Evolutionary conservation across 2,888 invertebrate genomes (phyloP).

Genomic region (Acrocera orbiculus): DNA sequence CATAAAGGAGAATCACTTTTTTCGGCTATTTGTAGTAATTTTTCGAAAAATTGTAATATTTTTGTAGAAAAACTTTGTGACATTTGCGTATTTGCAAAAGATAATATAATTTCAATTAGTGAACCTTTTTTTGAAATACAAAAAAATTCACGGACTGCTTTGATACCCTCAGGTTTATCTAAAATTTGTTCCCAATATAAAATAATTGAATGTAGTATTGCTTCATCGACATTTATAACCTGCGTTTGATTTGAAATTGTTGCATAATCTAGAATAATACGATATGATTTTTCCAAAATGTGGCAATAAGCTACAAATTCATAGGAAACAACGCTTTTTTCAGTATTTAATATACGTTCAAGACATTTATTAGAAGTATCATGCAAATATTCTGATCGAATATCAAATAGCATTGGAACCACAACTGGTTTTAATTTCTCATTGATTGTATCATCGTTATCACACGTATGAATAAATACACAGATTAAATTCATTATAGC

Average conservation of each 20-base stretch:
- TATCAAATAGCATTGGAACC: slow-evolving; percentile 54
- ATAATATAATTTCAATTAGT: slow-evolving; percentile 60
- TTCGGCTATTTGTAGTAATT: slow-evolving; percentile 46
- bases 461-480: slow-evolving; percentile 20
- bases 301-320: slow-evolving; percentile 44
- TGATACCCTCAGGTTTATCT: slow-evolving; percentile 62
- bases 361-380: slow-evolving; percentile 44
- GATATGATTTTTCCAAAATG: slow-evolving; percentile 48
- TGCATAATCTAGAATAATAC: slow-evolving; percentile 45
- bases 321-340: slow-evolving; percentile 38
- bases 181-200: slow-evolving; percentile 75
- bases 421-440: slow-evolving; percentile 22
- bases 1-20: slow-evolving; percentile 43
- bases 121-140: slow-evolving; percentile 44
- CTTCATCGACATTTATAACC: slow-evolving; percentile 23
- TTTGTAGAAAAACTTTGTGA: slow-evolving; percentile 54
- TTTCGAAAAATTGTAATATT: slow-evolving; percentile 65
- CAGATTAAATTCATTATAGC: slow-evolving; percentile 25
- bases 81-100: slow-evolving; percentile 57
- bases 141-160: slow-evolving; percentile 70
- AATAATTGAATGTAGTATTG: slow-evolving; percentile 25
- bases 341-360: slow-evolving; percentile 30
- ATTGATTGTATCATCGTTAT: slow-evolving; percentile 17
- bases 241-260: slow-evolving; percentile 20
- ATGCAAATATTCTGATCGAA: slow-evolving; percentile 54